Evolutionary conservation across 2,797 vertebrate genomes (phyloP).

Genomic region (Zenarchopterus dispar): DNA sequence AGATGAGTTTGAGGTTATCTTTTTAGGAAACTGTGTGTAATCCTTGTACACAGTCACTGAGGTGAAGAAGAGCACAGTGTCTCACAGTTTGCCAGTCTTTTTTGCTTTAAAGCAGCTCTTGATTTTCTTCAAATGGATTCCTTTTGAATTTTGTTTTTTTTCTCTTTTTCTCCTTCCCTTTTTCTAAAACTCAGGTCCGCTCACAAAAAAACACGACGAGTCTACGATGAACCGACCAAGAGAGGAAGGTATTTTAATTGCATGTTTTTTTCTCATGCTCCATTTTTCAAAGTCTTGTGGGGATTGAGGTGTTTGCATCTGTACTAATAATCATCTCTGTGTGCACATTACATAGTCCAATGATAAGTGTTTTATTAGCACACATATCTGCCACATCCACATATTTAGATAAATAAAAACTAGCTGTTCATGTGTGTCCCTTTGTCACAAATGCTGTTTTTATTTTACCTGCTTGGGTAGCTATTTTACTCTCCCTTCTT

Average conservation of each 20-base stretch:
- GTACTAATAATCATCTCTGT: slow-evolving; percentile 50
- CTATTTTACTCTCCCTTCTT: slow-evolving; percentile 43
- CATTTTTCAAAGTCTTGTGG: slow-evolving; percentile 60
- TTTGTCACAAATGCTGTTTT: slow-evolving; percentile 29
- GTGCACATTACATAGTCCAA: slow-evolving; percentile 29
- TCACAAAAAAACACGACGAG: slow-evolving; percentile 95
- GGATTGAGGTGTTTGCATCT: slow-evolving; percentile 51
- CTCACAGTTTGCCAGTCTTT: slow-evolving; percentile 41
- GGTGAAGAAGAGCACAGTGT: slow-evolving; percentile 29
- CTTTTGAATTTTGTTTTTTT: slow-evolving; percentile 79
- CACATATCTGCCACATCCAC: slow-evolving; percentile 32
- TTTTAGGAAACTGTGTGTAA: slow-evolving; percentile 50
- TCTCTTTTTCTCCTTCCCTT: slow-evolving; percentile 73
- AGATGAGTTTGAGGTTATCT: slow-evolving; percentile 61
- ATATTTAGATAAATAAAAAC: slow-evolving; percentile 27
- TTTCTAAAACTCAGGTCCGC: slow-evolving; percentile 89
- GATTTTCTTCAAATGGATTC: slow-evolving; percentile 61
- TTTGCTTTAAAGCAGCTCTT: slow-evolving; percentile 41
- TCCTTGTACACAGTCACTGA: slow-evolving; percentile 43
- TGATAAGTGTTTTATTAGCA: slow-evolving; percentile 38
- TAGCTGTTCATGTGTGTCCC: slow-evolving; percentile 22
- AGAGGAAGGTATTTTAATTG: slow-evolving; percentile 94
- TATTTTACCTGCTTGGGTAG: slow-evolving; percentile 29
- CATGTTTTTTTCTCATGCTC: slow-evolving; percentile 70
- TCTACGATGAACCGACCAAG: slow-evolving; percentile 90